phyloP scores from a whole-genome alignment of 2,888 invertebrate species.

The Lissocephala sabroskyi region DNA sequence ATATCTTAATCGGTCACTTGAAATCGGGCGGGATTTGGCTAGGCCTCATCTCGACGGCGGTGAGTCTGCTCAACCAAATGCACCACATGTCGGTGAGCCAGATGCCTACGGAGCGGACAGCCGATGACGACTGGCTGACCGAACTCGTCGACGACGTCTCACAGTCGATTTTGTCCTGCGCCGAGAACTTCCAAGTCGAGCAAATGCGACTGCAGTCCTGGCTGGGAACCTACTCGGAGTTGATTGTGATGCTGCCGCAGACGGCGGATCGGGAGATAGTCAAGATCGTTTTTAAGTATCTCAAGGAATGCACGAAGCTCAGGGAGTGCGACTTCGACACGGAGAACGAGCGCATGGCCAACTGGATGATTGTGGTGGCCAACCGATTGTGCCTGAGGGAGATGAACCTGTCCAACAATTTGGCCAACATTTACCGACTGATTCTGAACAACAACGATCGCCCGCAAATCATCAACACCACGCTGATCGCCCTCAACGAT shows the following conservation, averaged over 20 bases:
- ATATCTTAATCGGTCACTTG: constrained; percentile 54
- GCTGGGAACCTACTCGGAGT: constrained; percentile 66
- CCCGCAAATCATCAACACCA: constrained; percentile 68
- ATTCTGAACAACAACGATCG: constrained; percentile 59
- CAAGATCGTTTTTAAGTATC: constrained; percentile 60
- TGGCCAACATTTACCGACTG: constrained; percentile 27
- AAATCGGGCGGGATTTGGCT: constrained; percentile 63
- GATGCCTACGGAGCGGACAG: constrained; percentile 34
- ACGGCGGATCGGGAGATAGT: constrained; percentile 49
- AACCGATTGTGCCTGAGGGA: constrained; percentile 67
- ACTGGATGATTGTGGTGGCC: constrained; percentile 68
- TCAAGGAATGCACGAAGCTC: constrained; percentile 55
- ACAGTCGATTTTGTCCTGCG: constrained; percentile 42
- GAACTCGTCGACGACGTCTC: constrained; percentile 58
- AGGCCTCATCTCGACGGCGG: constrained; percentile 66
- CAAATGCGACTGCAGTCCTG: constrained; percentile 58
- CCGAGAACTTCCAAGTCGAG: constrained; percentile 58
- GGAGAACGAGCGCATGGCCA: constrained; percentile 68
- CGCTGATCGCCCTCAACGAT: constrained; percentile 66
- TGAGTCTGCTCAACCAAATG: constrained; percentile 65
- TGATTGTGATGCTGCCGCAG: constrained; percentile 56
- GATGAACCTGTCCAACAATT: constrained; percentile 38
- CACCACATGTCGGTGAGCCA: constrained; percentile 48
- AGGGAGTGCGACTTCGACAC: constrained; percentile 58
- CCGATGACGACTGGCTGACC: constrained; percentile 47